These are phyloP conservation scores for Drosophila melanosoma DNA, from an alignment of 2,888 invertebrate species.

Conservation along the genomic window DNA sequence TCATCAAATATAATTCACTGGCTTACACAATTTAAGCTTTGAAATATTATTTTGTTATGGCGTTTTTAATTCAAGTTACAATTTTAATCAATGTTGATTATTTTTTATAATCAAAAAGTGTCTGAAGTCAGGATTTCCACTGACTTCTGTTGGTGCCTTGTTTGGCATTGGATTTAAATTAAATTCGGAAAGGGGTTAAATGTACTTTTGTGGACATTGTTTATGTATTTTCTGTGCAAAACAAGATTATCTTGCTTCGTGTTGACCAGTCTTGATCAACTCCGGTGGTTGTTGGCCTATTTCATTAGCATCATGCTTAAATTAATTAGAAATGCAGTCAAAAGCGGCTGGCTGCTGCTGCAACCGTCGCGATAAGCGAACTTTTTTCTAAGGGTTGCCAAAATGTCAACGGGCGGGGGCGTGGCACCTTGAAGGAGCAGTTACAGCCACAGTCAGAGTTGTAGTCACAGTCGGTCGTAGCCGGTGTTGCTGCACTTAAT, in stretches of 20 bases:
- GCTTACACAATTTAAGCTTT: constrained; percentile 34
- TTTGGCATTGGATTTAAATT: not conserved
- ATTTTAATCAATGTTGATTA: constrained; percentile 20
- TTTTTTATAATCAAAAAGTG: not conserved
- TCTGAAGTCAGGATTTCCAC: not conserved
- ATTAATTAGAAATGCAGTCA: constrained; percentile 58
- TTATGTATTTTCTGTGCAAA: not conserved
- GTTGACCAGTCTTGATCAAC: constrained; percentile 24
- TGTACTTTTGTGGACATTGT: not conserved
- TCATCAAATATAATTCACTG: constrained; percentile 34
- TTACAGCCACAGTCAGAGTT: constrained; percentile 39
- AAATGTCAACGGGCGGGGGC: constrained; percentile 53
- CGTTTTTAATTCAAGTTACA: constrained; percentile 12
- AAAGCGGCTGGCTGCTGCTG: constrained; percentile 31
- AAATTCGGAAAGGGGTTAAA: not conserved
- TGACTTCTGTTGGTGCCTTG: not conserved
- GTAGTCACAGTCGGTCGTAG: not conserved
- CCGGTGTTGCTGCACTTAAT: constrained; percentile 54
- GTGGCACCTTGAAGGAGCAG: constrained; percentile 13
- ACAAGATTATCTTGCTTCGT: not conserved
- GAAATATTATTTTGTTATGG: constrained; percentile 23
- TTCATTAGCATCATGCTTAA: constrained; percentile 41
- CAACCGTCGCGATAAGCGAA: constrained; percentile 38
- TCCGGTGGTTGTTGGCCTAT: constrained; percentile 23
- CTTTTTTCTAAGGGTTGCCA: constrained; percentile 26